Base-by-base conservation (phyloP, 2,113 vertebrate genomes). In the Actinemys pallida region DNA sequence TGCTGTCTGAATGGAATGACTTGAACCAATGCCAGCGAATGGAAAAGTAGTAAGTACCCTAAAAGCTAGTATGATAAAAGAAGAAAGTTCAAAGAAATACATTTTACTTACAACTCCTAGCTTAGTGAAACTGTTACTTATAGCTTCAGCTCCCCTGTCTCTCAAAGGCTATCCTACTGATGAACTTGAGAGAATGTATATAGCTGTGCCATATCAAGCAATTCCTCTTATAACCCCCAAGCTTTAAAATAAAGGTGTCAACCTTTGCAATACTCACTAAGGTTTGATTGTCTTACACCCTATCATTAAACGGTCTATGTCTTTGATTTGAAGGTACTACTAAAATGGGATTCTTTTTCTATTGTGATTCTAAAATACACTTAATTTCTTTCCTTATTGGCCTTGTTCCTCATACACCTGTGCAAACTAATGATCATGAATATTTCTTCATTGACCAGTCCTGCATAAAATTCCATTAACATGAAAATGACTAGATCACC, bases 321-420 rank as follows among this genome's bases (percentile, higher is more conserved):
- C 69, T 75, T 75, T 75, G n/a, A 39, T 88, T 94, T 96, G 95
- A 94, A 90, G 39, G 10, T 84, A 82, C 10, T 31, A 81, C 59
- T 90, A 89, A 83, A 90, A 75, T 75, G 59, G 54, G 56, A 25
- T 83, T 93, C 11, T 92, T 94, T 50, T 94, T 83, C 87, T 89
- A 72, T 62, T 0, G 0, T 95, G 81, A 81, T 85, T 92, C 81
- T 94, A 79, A 56, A 94, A 45, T 91, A 79, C 53, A 72, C 49
- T 96, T 95, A 89, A 87, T 50, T 85, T 83, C 92, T 83, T 93
- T 90, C 89, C 72, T 53, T 78, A 45, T 79, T 93, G 90, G 94
- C 89, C 39, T 25, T 12, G 39, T 45, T 45, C 72, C 90, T 94
- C 83, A 59, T 90, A 81, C 82, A 92, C 85, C 56, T 96, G 84